A percentile compares a stretch with the other conserved stretches of the same genome.
These are phyloP conservation scores for Hypena proboscidalis DNA, from an alignment of 2,888 invertebrate genomes.

Conservation along the genomic window DNA sequence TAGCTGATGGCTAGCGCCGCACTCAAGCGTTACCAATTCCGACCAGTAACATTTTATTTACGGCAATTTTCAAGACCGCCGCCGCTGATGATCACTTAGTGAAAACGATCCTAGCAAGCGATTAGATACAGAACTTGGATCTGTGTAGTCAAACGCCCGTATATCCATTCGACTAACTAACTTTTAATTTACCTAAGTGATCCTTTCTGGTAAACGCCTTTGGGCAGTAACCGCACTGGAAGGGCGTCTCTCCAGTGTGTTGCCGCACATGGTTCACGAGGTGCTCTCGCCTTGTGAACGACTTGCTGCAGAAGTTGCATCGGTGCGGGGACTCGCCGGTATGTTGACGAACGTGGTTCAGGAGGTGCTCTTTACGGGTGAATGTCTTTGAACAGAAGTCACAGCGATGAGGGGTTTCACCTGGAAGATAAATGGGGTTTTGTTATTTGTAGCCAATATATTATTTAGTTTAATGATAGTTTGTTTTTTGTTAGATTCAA, in stretches of 20 bases:
- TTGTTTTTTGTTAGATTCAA: too few species aligned
- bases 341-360: constrained; percentile 92
- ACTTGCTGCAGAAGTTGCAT: constrained; percentile 94
- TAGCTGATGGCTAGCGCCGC: too few species aligned
- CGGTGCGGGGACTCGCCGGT: constrained; percentile 94
- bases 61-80: too few species aligned
- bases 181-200: constrained; percentile 84
- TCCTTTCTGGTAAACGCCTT: constrained; percentile 94
- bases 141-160: too few species aligned
- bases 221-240: constrained; percentile 93
- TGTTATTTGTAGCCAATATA: too few species aligned
- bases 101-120: too few species aligned
- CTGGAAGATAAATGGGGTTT: constrained; percentile 61
- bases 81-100: too few species aligned
- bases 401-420: constrained; percentile 91
- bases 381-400: constrained; percentile 93
- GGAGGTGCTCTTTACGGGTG: constrained; percentile 90
- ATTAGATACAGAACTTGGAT: too few species aligned
- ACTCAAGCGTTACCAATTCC: too few species aligned
- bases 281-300: constrained; percentile 94
- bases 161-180: too few species aligned
- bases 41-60: too few species aligned
- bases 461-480: too few species aligned
- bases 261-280: constrained; percentile 94
- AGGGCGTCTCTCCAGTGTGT: constrained; percentile 91